Evolutionary conservation across 2,113 vertebrate genomes (phyloP), one percentile per base, ranked within the genome.

Genomic region (Rhabdomys dilectus): DNA sequence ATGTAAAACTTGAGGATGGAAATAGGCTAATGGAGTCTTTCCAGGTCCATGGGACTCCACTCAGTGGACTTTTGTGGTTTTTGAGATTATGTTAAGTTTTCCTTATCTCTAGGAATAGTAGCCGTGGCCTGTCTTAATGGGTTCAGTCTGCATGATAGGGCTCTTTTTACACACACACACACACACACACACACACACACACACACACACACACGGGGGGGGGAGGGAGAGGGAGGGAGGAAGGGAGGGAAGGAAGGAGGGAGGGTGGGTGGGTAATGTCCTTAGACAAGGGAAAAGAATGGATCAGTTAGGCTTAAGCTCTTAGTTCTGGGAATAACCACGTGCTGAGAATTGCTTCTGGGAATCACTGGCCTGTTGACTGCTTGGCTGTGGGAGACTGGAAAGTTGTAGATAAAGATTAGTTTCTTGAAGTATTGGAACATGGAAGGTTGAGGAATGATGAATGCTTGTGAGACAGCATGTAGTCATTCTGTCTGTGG

Each of bases 261-360:
- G 45, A 45, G 45, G 5, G 45, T 4, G 45, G 45, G 5, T 4
- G 45, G 31, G 8, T 22, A 60, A 89, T 58, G 53, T 21, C 16
- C 5, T 26, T 81, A 51, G 72, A 62, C 26, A 88, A 93, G 89
- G 26, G 26, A 75, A 36, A 87, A 77, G 39, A 89, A 60, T 29
- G 7, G 31, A 42, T 34, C 31, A 4, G 2, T 3, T 75, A 68
- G 15, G 51, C 26, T 85, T 73, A 77, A 73, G n/a, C 48, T 78
- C 31, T 93, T 89, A 93, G 39, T 90, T 93, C 19, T 87, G 56
- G 36, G 10, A 70, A 48, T 77, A 45, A 93, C 66, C n/a, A 24
- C 45, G 15, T 36, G 21, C 66, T 70, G 64, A 51, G 85, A 1
- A 88, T 34, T 92, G 72, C 12, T 31, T 34, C 87, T 29, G 81